These are phyloP conservation scores for Phymastichus coffea DNA, from an alignment of 1,140 invertebrate genomes.

Conservation along the genomic window DNA sequence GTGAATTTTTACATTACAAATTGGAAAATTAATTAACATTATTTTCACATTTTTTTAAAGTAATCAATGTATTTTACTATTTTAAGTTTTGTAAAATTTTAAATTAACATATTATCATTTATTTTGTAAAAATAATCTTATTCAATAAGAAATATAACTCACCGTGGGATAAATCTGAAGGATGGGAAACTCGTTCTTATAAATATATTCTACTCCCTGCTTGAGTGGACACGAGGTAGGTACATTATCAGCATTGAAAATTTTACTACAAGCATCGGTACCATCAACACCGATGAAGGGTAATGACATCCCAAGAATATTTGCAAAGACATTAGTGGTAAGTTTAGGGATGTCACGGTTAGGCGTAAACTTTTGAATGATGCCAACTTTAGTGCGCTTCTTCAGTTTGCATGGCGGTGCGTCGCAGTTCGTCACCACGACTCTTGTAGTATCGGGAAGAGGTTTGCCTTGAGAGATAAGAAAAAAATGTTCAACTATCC, in stretches of 20 bases:
- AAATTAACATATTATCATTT: background rate
- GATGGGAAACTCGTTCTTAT: constrained; percentile 69
- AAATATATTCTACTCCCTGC: constrained; percentile 65
- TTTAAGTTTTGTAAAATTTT: background rate
- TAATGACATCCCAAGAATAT: constrained; percentile 62
- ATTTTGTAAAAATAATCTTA: background rate
- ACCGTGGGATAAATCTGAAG: constrained; percentile 69
- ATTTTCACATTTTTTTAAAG: background rate
- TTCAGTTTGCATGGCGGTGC: constrained; percentile 65
- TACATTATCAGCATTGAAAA: constrained; percentile 60
- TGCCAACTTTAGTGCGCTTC: constrained; percentile 58
- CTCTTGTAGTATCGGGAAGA: constrained; percentile 37
- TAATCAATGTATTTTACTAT: background rate
- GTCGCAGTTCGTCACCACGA: constrained; percentile 62
- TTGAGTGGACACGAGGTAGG: constrained; percentile 67
- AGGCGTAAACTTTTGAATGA: constrained; percentile 62
- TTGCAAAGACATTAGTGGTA: constrained; percentile 62
- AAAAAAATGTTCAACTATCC: too few relatives aligned
- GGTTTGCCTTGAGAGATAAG: constrained; percentile 19
- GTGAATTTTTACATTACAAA: background rate
- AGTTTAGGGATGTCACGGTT: constrained; percentile 54
- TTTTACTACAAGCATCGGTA: constrained; percentile 65
- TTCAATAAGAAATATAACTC: constrained; percentile 22
- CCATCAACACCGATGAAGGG: constrained; percentile 77
- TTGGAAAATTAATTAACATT: background rate